Evolutionary conservation across 2,797 vertebrate species (phyloP).

Genomic region (Mormyrops boulengeri): DNA sequence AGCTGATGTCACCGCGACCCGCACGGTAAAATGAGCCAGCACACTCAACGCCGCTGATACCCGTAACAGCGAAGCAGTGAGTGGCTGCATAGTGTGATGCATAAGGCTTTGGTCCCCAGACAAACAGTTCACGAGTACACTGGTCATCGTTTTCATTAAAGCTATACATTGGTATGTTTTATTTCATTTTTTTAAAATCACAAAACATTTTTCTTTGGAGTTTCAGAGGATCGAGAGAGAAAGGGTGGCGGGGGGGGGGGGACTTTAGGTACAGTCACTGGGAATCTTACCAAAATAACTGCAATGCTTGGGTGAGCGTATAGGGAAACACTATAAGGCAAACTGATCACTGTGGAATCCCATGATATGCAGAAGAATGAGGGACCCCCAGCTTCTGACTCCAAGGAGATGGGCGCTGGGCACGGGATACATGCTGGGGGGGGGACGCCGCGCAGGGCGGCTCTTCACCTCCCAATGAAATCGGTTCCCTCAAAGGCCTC

Average conservation of each 20-base stretch:
- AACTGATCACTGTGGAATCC: constrained; percentile 43
- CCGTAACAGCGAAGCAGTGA: neutral
- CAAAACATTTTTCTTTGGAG: constrained; percentile 45
- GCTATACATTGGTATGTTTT: constrained; percentile 26
- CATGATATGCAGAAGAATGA: constrained; percentile 40
- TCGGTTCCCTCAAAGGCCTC: neutral
- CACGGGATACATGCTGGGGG: constrained; percentile 15
- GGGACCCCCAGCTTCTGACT: constrained; percentile 14
- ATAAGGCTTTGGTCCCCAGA: neutral
- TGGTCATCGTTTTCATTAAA: neutral
- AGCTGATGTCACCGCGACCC: neutral
- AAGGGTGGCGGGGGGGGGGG: no score
- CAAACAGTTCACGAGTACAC: neutral
- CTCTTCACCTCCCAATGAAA: neutral
- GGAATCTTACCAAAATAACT: constrained; percentile 32
- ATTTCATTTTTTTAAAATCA: neutral
- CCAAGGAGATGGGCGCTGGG: constrained; percentile 23
- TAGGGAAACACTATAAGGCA: constrained; percentile 36
- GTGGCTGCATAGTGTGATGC: neutral
- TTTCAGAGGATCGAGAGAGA: neutral
- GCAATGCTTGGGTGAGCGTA: constrained; percentile 17
- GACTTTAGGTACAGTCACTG: neutral
- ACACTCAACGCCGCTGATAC: neutral
- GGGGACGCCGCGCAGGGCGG: neutral
- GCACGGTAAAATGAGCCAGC: neutral